Evolutionary conservation across 2,888 invertebrate genomes (phyloP).

Genomic region (Deilephila porcellus): DNA sequence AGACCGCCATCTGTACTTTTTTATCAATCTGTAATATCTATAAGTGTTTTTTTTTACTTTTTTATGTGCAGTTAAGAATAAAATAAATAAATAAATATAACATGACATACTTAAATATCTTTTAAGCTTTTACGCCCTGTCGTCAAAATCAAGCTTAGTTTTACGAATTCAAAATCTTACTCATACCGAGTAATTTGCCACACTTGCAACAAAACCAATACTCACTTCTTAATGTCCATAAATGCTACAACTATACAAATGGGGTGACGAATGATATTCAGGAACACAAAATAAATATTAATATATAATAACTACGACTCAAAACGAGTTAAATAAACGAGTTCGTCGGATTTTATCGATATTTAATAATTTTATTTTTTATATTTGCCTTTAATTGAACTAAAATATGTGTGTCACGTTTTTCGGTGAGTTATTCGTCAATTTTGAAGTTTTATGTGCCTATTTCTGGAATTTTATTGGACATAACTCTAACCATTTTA

Average conservation of each 20-base stretch:
- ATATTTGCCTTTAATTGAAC: not conserved
- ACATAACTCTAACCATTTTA: not conserved
- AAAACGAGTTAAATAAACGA: conserved; percentile 6
- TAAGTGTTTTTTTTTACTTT: no score
- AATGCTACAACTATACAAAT: not conserved
- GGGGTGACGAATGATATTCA: not conserved
- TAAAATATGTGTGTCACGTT: not conserved
- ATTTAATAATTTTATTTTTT: conserved; percentile 16
- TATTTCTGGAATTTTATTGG: not conserved
- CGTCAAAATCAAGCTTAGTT: no score
- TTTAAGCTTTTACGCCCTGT: no score
- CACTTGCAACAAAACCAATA: not conserved
- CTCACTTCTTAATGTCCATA: not conserved
- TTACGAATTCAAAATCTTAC: no score
- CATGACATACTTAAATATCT: no score
- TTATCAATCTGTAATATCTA: no score
- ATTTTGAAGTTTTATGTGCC: not conserved
- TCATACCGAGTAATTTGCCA: not conserved
- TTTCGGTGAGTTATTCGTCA: not conserved
- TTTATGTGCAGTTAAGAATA: no score
- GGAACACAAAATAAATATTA: not conserved
- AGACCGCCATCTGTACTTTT: no score
- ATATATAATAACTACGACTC: not conserved
- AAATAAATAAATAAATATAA: no score
- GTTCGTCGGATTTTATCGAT: not conserved